phyloP scores from a whole-genome alignment of 2,888 invertebrate genomes.

The Eustalomyia histrio region DNA sequence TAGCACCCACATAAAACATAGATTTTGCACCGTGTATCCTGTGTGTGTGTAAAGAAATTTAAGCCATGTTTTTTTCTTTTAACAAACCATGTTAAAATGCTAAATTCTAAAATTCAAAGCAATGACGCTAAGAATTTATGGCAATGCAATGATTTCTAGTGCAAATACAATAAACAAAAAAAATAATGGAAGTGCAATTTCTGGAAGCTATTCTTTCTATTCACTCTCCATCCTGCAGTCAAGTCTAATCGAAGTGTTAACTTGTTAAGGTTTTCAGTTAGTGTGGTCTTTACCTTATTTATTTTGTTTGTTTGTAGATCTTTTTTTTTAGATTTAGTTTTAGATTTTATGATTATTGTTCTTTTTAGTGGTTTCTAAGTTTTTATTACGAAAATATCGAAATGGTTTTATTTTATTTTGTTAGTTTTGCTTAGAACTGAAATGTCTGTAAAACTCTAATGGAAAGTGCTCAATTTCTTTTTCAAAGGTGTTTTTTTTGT shows the following conservation, averaged over 20 bases:
- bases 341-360: conserved; percentile 47
- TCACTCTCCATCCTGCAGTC: not conserved
- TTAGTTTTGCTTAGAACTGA: no score
- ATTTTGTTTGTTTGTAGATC: conserved; percentile 2
- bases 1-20: conserved; percentile 50
- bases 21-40: conserved; percentile 17
- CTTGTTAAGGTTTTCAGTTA: conserved; percentile 29
- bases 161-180: conserved; percentile 47
- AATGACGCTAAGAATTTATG: conserved; percentile 72
- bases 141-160: conserved; percentile 75
- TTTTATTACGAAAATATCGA: conserved; percentile 20
- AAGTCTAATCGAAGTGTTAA: conserved; percentile 45
- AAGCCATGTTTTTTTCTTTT: conserved; percentile 18
- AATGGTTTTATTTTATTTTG: not conserved
- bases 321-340: not conserved
- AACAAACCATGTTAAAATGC: conserved; percentile 17
- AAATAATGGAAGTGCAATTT: not conserved
- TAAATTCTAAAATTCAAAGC: conserved; percentile 8
- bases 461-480: not conserved
- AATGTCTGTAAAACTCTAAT: not conserved
- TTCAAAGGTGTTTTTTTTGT: not conserved
- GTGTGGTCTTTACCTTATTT: no score
- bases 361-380: conserved; percentile 23
- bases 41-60: conserved; percentile 17
- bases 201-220: not conserved